Evolutionary conservation across 2,888 invertebrate genomes (phyloP), one percentile per base, ranked within the genome.

Genomic region (Gisinianus flammeolus): DNA sequence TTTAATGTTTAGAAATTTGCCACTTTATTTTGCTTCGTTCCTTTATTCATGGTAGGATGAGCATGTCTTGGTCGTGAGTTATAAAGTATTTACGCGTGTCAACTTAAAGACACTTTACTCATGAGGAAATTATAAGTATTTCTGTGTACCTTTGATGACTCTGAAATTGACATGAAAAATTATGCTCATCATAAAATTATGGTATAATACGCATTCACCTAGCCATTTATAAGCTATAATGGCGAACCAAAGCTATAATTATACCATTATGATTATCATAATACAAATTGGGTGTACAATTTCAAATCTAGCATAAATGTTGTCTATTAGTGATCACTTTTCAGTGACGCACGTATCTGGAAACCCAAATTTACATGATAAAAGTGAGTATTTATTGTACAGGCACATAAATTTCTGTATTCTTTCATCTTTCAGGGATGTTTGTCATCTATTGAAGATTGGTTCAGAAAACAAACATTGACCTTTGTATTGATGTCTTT

Each of bases 401-500:
- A n/a, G n/a, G n/a, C n/a, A n/a, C n/a, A n/a, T n/a, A n/a, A n/a
- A n/a, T n/a, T n/a, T n/a, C n/a, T n/a, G n/a, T n/a, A n/a, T n/a
- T n/a, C n/a, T n/a, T n/a, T n/a, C n/a, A n/a, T n/a, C 52, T 70
- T 73, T 0, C 66, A 84, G 84, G 84, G 84, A n/a, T 84, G 84
- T 52, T 62, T 82, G 10, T 24, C 80, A 24, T 77, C 80, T 2
- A 79, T 84, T 35, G 83, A 84, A 73, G 81, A 81, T 44, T 84
- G 84, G 84, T 81, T 84, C 73, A 72, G 81, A 73, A 84, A 80
- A 19, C 81, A 84, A 78, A 83, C 82, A 3, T 79, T 84, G 12
- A 83, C 83, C 12, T 83, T 84, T 75, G 77, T 84, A 24, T 82
- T 82, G 30, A 83, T 84, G 83, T 82, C 83, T 10, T 73, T 84